These are phyloP conservation scores for Notospermus geniculatus DNA, from an alignment of 1,140 invertebrate genomes.

Conservation along the genomic window DNA sequence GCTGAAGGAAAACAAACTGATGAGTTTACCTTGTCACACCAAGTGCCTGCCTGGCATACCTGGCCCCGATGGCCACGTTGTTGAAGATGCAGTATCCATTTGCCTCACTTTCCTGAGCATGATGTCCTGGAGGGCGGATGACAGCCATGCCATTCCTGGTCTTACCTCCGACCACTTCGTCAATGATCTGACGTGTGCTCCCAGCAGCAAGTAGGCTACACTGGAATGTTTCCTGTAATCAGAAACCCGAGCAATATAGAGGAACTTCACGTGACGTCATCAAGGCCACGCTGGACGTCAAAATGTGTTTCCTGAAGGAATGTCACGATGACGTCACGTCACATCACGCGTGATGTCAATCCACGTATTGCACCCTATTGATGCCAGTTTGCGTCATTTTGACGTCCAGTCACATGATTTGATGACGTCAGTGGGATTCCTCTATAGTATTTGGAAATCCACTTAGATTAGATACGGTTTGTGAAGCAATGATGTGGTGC, in stretches of 20 bases:
- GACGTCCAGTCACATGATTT: no score
- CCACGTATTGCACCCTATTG: no score
- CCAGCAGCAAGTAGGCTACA: conserved; percentile 2
- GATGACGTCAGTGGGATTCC: no score
- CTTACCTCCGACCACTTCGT: not conserved
- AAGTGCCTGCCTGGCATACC: conserved; percentile 69
- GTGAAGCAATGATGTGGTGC: conserved; percentile 6
- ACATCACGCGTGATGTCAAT: no score
- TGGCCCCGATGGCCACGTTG: conserved; percentile 90
- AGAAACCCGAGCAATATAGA: not conserved
- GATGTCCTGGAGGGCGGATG: conserved; percentile 90
- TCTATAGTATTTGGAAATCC: not conserved
- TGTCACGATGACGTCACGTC: not conserved
- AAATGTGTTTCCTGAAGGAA: not conserved
- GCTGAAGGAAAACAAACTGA: no score
- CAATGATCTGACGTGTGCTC: not conserved
- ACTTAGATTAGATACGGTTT: not conserved
- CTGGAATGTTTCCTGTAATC: not conserved
- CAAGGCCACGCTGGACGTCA: not conserved
- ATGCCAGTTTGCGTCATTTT: no score
- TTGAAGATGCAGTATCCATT: conserved; percentile 96
- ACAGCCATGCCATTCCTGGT: conserved; percentile 3
- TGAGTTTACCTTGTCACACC: conserved; percentile 56
- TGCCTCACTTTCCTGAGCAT: conserved; percentile 85
- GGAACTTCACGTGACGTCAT: conserved; percentile 5